Evolutionary conservation across 2,888 invertebrate species (phyloP).

Genomic region (Galerucella calmariensis): DNA sequence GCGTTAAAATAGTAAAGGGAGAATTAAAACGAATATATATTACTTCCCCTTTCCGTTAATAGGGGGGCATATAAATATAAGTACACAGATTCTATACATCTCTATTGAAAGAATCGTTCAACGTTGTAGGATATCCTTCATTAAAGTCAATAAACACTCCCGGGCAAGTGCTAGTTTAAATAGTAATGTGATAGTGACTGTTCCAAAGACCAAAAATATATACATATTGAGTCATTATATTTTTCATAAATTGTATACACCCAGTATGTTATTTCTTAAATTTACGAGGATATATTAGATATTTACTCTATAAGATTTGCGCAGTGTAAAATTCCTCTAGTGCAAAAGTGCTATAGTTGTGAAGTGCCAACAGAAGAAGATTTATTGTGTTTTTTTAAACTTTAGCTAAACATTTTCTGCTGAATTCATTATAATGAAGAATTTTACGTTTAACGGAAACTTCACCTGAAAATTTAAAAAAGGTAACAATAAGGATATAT

Average conservation of each 20-base stretch:
- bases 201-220: conserved; percentile 35
- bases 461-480: background rate
- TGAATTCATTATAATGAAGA: conserved; percentile 3
- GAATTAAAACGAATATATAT: conserved; percentile 41
- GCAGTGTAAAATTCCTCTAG: background rate
- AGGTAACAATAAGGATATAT: background rate
- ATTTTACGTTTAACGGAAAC: background rate
- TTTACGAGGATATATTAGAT: conserved; percentile 13
- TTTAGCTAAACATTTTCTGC: background rate
- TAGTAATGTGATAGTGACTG: conserved; percentile 40
- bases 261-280: conserved; percentile 37
- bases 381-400: background rate
- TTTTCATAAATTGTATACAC: conserved; percentile 35
- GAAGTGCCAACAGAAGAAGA: background rate
- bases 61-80: conserved; percentile 44
- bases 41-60: conserved; percentile 44
- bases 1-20: conserved; percentile 38
- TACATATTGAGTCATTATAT: conserved; percentile 32
- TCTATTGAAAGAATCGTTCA: conserved; percentile 44
- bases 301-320: background rate
- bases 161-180: conserved; percentile 40
- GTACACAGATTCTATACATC: conserved; percentile 41
- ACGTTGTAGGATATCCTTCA: conserved; percentile 45
- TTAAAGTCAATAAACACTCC: conserved; percentile 45
- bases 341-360: conserved; percentile 4